These are phyloP conservation scores for Drosophila barbarae DNA, from an alignment of 2,888 invertebrate genomes.

Conservation along the genomic window DNA sequence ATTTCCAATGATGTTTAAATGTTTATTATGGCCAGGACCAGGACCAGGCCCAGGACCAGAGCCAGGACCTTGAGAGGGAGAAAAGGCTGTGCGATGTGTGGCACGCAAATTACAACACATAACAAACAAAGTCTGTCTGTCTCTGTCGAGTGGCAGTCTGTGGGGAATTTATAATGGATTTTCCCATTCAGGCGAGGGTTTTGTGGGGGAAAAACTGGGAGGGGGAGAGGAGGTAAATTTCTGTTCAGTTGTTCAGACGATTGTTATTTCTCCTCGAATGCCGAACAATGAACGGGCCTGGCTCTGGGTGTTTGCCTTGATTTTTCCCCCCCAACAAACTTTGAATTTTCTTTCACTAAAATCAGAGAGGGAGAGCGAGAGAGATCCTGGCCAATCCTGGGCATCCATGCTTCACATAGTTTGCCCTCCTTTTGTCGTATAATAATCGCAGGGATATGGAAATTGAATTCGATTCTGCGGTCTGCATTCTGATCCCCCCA, in stretches of 20 bases:
- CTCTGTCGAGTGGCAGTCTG: slow-evolving; percentile 46
- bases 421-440: slow-evolving; percentile 12
- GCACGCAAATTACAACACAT: slow-evolving; percentile 70
- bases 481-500: slow-evolving; percentile 7
- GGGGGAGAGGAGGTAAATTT: not conserved
- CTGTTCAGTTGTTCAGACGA: slow-evolving; percentile 27
- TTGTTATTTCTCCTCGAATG: slow-evolving; percentile 44
- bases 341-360: slow-evolving; percentile 16
- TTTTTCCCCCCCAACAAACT: slow-evolving; percentile 34
- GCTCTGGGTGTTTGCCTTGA: slow-evolving; percentile 39
- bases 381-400: slow-evolving; percentile 2
- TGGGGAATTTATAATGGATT: slow-evolving; percentile 69
- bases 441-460: slow-evolving; percentile 70
- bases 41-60: slow-evolving; percentile 9
- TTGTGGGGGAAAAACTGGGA: no score
- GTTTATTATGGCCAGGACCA: slow-evolving; percentile 43
- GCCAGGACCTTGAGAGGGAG: slow-evolving; percentile 11
- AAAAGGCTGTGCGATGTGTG: slow-evolving; percentile 14
- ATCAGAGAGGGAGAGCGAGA: not conserved
- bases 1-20: slow-evolving; percentile 68
- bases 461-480: slow-evolving; percentile 60
- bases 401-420: slow-evolving; percentile 13
- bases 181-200: slow-evolving; percentile 7
- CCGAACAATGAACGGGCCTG: slow-evolving; percentile 49
- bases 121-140: slow-evolving; percentile 66